Conservation (phyloP, 2,888 invertebrate species). For the Ennomos erosarius region DNA sequence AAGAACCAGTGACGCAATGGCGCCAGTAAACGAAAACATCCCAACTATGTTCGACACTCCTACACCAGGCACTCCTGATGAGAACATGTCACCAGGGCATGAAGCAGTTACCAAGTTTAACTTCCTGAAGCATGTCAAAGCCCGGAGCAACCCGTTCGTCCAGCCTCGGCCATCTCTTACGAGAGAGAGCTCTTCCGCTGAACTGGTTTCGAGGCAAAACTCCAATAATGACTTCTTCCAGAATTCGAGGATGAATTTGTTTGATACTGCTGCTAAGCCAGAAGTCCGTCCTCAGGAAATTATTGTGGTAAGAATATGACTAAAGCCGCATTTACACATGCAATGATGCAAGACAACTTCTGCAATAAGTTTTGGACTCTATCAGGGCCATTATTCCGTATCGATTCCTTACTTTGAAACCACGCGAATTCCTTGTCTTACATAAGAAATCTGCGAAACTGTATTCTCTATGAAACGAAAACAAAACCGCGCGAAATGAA, state of each 20-base stretch:
- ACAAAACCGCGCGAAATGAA: no score
- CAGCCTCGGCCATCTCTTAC: conserved; percentile 70
- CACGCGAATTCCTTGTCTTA: no score
- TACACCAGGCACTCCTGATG: conserved; percentile 59
- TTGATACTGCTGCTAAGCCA: conserved; percentile 75
- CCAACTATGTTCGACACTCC: conserved; percentile 46
- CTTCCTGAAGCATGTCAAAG: conserved; percentile 67
- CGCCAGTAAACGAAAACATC: conserved; percentile 19
- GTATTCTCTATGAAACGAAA: no score
- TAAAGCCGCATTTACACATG: no score
- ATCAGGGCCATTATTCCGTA: no score
- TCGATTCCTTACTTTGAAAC: no score
- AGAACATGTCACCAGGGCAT: conserved; percentile 44
- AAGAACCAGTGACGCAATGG: conserved; percentile 3
- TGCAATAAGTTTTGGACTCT: no score
- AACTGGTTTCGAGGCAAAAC: conserved; percentile 73
- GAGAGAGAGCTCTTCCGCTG: conserved; percentile 73
- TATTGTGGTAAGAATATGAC: conserved; percentile 57
- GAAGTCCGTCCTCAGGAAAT: conserved; percentile 58
- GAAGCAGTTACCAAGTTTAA: conserved; percentile 67
- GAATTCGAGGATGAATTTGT: conserved; percentile 74
- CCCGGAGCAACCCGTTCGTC: conserved; percentile 73
- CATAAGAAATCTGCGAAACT: no score
- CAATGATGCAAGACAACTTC: no score
- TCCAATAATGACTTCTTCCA: conserved; percentile 77